phyloP scores from a whole-genome alignment of 2,888 invertebrate species.

The Chaetogeoica ovagalla region DNA sequence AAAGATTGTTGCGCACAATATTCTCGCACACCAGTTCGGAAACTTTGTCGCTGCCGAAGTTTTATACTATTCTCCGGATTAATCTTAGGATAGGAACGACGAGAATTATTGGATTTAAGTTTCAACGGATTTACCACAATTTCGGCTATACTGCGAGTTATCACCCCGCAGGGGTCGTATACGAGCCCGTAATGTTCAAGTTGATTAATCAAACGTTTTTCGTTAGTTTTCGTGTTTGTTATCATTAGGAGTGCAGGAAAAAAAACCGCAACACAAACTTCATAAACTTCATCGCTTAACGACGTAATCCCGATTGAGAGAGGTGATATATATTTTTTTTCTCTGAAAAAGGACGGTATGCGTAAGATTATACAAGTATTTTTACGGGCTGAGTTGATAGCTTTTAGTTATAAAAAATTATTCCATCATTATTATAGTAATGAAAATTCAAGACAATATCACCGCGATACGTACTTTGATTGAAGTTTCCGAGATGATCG shows the following conservation, averaged over 20 bases:
- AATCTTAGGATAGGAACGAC: not conserved
- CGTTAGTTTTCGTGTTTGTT: not conserved
- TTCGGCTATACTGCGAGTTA: too few species aligned
- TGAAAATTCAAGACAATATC: too few species aligned
- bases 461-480: too few species aligned
- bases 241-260: not conserved
- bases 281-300: not conserved
- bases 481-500: too few species aligned
- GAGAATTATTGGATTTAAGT: constrained; percentile 28
- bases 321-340: not conserved
- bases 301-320: not conserved
- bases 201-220: not conserved
- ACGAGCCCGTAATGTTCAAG: not conserved
- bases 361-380: too few species aligned
- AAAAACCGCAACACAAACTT: not conserved
- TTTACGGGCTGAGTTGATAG: too few species aligned
- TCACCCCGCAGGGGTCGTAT: too few species aligned
- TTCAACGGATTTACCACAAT: not conserved
- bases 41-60: constrained; percentile 23
- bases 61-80: constrained; percentile 6
- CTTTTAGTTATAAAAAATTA: too few species aligned
- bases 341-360: too few species aligned
- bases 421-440: too few species aligned
- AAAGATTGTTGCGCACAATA: not conserved
- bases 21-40: not conserved